phyloP scores from a whole-genome alignment of 1,140 invertebrate genomes.

The Heliconius nattereri region DNA sequence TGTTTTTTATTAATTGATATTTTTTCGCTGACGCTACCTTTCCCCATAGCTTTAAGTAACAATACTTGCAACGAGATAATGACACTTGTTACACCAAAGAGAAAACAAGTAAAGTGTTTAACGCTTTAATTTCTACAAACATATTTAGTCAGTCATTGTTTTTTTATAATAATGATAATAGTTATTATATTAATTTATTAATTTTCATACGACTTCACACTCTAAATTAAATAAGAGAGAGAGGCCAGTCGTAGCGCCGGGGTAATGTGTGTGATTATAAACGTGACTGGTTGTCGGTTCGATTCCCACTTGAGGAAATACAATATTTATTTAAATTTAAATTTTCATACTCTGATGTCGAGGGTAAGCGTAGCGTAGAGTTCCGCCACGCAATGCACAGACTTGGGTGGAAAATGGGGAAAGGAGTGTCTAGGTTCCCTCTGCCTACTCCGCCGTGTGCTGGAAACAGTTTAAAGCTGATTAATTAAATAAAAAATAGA shows the following conservation, averaged over 20 bases:
- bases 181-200: too few species aligned
- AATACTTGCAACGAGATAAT: slow-evolving; percentile 5
- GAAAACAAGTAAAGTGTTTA: not conserved
- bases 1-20: not conserved
- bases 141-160: not conserved
- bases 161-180: not conserved
- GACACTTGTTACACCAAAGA: slow-evolving; percentile 5
- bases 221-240: too few species aligned
- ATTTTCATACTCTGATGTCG: too few species aligned
- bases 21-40: not conserved
- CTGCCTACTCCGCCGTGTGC: not conserved
- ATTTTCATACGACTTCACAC: too few species aligned
- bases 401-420: rapidly evolving
- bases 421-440: too few species aligned
- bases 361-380: too few species aligned
- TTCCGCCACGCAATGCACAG: too few species aligned
- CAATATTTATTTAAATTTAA: too few species aligned
- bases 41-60: not conserved
- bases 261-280: too few species aligned
- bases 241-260: too few species aligned
- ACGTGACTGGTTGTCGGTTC: too few species aligned
- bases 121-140: slow-evolving; percentile 4
- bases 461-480: not conserved
- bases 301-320: too few species aligned
- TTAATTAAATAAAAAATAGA: not conserved